Conservation (phyloP, 2,888 invertebrate genomes). For the Epirrhoe tristata region DNA sequence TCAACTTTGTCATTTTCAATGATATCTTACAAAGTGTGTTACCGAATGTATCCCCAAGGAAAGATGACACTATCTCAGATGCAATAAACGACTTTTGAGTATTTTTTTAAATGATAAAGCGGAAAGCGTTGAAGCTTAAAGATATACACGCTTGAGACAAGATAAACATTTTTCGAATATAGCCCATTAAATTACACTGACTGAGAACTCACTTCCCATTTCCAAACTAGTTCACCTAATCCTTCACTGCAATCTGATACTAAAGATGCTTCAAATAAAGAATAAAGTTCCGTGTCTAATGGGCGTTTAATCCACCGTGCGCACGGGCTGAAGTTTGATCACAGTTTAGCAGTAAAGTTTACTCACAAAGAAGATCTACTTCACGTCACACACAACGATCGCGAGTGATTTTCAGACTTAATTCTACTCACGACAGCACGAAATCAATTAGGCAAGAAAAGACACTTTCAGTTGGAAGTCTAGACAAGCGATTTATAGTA, state of each 20-base stretch:
- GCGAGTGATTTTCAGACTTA: conserved; percentile 15
- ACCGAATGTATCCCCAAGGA: no score
- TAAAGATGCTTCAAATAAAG: conserved; percentile 39
- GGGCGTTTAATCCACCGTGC: conserved; percentile 51
- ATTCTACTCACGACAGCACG: neutral
- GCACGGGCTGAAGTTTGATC: conserved; percentile 48
- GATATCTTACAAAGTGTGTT: no score
- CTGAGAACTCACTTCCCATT: conserved; percentile 37
- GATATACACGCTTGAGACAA: conserved; percentile 1
- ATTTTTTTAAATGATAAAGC: neutral
- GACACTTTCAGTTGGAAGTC: conserved; percentile 1
- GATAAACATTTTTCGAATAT: conserved; percentile 22
- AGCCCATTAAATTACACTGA: conserved; percentile 31
- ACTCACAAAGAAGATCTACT: conserved; percentile 4
- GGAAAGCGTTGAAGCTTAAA: conserved; percentile 6
- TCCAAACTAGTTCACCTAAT: conserved; percentile 30
- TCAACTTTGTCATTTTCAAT: no score
- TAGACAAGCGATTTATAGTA: conserved; percentile 7
- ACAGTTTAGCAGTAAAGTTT: conserved; percentile 3
- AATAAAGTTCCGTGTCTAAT: conserved; percentile 46
- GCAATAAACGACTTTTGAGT: neutral
- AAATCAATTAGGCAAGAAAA: conserved; percentile 4
- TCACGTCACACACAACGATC: conserved; percentile 1
- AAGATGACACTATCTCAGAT: no score
- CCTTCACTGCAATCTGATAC: conserved; percentile 39